Base-by-base conservation (phyloP, 2,797 vertebrate species). In the Telmatherina bonti region DNA sequence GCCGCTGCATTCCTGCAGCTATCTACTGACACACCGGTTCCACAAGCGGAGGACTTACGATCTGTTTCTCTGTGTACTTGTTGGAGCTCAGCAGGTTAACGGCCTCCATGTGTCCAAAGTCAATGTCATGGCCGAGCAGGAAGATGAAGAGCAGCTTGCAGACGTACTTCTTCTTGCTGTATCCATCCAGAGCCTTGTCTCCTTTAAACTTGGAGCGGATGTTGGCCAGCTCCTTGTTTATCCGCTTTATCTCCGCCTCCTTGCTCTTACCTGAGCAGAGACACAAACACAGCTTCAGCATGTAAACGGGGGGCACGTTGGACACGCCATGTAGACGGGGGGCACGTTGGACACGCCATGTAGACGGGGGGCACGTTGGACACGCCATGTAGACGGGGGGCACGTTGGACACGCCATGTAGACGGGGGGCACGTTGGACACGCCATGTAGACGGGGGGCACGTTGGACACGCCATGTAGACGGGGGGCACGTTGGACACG, bases 101-200 rank as follows among this genome's bases (percentile, higher is more conserved):
- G 0, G 96, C 96, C 81, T 97, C 96, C 96, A 97, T 97, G 91
- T 97, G 96, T 60, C 96, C 96, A 29, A 97, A 97, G 88, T 97
- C 96, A 26, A 97, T 97, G 82, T 97, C 96, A 15, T 97, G 96
- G 62, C 96, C 96, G 41, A 97, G 88, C 12, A 97, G 95, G 68
- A 97, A 97, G 88, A 97, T 97, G 87, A 97, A 97, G n/a, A 97
- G 96, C 79, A 97, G 92, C 82, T 97, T 97, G 87, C 96, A 97
- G 15, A 97, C 95, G 7, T 97, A 97, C 66, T 97, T 97, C 83
- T 97, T 97, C 82, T 97, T 97, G 82, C 96, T 97, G 90, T 97
- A 92, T 57, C 90, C 90, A 2, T 92, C 90, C 8, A 92, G 70
- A 49, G 89, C 88, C 56, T 90, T 91, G 85, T 92, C 90, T 71